Evolutionary conservation across 2,797 vertebrate species (phyloP).

Genomic region (Lagocephalus sceleratus): DNA sequence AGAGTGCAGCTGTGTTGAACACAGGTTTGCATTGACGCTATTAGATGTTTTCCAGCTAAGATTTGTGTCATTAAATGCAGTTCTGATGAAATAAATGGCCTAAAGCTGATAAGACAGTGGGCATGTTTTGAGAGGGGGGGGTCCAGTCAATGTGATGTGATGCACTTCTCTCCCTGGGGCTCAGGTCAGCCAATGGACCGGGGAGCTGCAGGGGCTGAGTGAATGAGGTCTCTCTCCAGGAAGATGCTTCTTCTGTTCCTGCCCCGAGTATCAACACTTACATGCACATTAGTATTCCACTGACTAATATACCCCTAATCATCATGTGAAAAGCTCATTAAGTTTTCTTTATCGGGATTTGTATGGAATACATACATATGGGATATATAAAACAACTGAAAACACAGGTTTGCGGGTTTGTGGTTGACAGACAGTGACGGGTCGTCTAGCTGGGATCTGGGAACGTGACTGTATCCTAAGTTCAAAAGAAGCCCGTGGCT

Average conservation of each 20-base stretch:
- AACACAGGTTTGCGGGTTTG: too few relatives aligned
- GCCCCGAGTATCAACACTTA: slow-evolving; percentile 39
- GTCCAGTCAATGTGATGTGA: slow-evolving; percentile 41
- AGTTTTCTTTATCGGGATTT: too few relatives aligned
- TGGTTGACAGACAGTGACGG: too few relatives aligned
- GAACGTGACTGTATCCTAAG: too few relatives aligned
- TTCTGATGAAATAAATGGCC: slow-evolving; percentile 39
- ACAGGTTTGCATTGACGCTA: slow-evolving; percentile 61
- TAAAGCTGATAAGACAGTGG: slow-evolving; percentile 15
- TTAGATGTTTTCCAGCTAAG: slow-evolving; percentile 64
- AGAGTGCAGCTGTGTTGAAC: slow-evolving; percentile 67
- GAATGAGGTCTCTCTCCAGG: slow-evolving; percentile 70
- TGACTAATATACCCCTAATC: too few relatives aligned
- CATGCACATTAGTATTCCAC: too few relatives aligned
- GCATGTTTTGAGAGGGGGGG: slow-evolving; percentile 7
- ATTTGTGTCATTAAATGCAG: slow-evolving; percentile 52
- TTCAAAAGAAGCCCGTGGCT: too few relatives aligned
- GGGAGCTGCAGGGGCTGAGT: slow-evolving; percentile 66
- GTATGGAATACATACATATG: too few relatives aligned
- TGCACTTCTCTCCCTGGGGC: slow-evolving; percentile 60
- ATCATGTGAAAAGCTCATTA: too few relatives aligned
- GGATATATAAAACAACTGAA: too few relatives aligned
- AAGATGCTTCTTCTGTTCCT: slow-evolving; percentile 60
- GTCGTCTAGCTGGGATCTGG: too few relatives aligned
- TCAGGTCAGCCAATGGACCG: slow-evolving; percentile 64